A percentile compares a stretch with the other conserved stretches of the same genome.
Evolutionary conservation across 2,888 invertebrate genomes (phyloP).

Genomic region (Chymomyza caudatula): DNA sequence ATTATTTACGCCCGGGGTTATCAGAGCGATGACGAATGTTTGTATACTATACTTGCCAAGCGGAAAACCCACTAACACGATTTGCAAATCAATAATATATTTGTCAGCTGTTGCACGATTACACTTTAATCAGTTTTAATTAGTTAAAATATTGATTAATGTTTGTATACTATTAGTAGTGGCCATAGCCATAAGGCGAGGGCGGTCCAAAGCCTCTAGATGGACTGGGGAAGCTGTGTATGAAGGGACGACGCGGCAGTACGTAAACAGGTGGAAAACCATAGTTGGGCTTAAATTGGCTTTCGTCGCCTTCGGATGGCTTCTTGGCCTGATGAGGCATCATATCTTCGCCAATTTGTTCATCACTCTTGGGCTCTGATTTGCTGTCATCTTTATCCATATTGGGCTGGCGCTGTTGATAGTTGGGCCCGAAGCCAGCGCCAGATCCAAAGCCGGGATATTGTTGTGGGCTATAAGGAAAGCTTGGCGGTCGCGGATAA

Average conservation of each 20-base stretch:
- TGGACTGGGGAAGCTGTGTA: slow-evolving; percentile 23
- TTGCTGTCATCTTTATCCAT: neutral
- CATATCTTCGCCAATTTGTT: neutral
- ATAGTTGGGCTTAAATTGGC: slow-evolving; percentile 15
- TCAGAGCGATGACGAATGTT: slow-evolving; percentile 13
- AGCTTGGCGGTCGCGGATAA: neutral
- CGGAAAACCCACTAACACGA: slow-evolving; percentile 25
- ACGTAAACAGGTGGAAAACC: slow-evolving; percentile 44
- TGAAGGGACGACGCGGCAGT: slow-evolving; percentile 31
- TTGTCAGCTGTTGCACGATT: neutral
- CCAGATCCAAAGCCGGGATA: too few species aligned
- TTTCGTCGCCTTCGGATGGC: slow-evolving; percentile 6
- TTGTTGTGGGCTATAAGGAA: neutral
- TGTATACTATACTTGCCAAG: too few species aligned
- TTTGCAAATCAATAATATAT: slow-evolving; percentile 12
- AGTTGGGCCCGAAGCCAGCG: neutral
- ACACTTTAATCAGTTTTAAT: neutral
- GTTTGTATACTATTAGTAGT: slow-evolving; percentile 15
- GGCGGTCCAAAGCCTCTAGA: slow-evolving; percentile 6
- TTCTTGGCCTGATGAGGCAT: neutral
- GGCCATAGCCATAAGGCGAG: slow-evolving; percentile 36
- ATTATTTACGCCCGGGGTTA: slow-evolving; percentile 31
- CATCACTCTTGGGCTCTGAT: neutral
- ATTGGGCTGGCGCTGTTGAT: neutral
- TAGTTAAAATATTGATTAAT: slow-evolving; percentile 3